Conservation (phyloP, 2,888 invertebrate species). For the Parnassius smintheus region DNA sequence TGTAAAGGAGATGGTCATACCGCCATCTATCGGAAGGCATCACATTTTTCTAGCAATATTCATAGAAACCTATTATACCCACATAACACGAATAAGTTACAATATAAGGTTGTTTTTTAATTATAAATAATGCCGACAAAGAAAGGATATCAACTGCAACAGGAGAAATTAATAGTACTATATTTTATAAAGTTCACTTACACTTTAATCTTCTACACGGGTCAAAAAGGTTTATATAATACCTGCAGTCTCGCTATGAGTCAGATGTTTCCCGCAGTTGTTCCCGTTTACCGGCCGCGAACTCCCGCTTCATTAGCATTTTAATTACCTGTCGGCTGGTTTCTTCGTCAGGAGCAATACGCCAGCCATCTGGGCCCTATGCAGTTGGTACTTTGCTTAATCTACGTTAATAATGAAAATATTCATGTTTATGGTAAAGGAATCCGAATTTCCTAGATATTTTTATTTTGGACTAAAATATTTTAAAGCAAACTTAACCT, state of each 20-base stretch:
- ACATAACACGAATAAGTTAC: too few species aligned
- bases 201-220: background rate
- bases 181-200: too few species aligned
- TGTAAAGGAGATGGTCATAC: too few species aligned
- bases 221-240: slow-evolving; percentile 11
- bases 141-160: too few species aligned
- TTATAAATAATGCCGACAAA: too few species aligned
- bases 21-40: too few species aligned
- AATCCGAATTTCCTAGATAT: slow-evolving; percentile 3
- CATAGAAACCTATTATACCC: too few species aligned
- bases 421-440: slow-evolving; percentile 47
- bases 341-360: slow-evolving; percentile 7
- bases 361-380: slow-evolving; percentile 34
- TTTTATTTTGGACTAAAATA: too few species aligned
- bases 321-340: slow-evolving; percentile 64
- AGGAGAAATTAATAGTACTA: too few species aligned
- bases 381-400: slow-evolving; percentile 17
- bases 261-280: slow-evolving; percentile 27
- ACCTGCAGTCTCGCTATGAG: slow-evolving; percentile 27
- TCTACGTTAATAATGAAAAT: slow-evolving; percentile 36
- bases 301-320: slow-evolving; percentile 67
- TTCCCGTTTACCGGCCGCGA: slow-evolving; percentile 21
- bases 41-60: too few species aligned
- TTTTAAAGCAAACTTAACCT: too few species aligned
- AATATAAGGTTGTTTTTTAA: too few species aligned